Base-by-base conservation (phyloP, 2,888 invertebrate genomes). In the Cryptocephalus moraei region DNA sequence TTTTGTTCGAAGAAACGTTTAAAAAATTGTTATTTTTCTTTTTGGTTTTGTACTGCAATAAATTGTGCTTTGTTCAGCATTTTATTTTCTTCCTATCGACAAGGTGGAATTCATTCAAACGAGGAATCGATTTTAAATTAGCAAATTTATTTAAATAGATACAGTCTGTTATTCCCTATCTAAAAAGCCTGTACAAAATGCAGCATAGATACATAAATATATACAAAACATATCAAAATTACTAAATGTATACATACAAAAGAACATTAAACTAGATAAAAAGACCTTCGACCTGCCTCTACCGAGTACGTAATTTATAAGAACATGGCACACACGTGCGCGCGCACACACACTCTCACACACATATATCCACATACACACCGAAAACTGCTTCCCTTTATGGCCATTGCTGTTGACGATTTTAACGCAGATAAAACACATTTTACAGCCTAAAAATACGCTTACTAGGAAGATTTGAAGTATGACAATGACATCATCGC, bases 141-240 rank as follows among this genome's bases (percentile, higher is more conserved):
- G 67, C 66, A 69, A 69, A 69, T 69, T 67, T 68, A 66, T 66
- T 63, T 64, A 62, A 65, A 63, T 67, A 65, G 66, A 66, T 69
- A 69, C 68, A 68, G 69, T 69, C 66, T 66, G 65, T 67, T 63
- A 63, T 66, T 62, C 60, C 64, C 65, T 67, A 65, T 62, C 62
- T 65, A 64, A 54, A 62, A 68, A 68, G 67, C 68, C 66, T 68
- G 66, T 68, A 68, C 68, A 69, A 68, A 67, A 65, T 62, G 59
- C 63, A 62, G 64, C 60, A 55, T 59, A 64, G 57, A 58, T 54
- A 54, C 52, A 52, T 49, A 52, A 49, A 54, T 67, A 66, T 65
- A 62, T 65, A 66, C 62, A 62, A 57, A 60, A 62, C 60, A 64
- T 63, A 63, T 62, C 57, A 61, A 65, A 60, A 62, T 22, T 22